Base-by-base conservation (phyloP, 2,113 vertebrate species). In the Nipponia nippon region DNA sequence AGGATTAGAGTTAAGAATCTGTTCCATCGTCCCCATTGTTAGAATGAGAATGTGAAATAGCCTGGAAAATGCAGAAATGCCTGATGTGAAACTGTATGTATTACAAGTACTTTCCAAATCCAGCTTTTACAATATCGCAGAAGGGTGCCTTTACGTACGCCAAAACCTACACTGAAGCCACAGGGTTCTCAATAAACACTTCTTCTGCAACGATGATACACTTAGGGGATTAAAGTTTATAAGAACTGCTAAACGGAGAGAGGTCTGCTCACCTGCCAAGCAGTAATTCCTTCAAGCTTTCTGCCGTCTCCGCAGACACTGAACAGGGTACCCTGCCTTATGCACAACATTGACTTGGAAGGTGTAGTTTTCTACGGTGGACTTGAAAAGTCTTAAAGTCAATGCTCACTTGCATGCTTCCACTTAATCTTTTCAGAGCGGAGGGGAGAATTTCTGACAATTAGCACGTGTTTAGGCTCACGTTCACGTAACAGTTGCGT, bases 101-200 rank as follows among this genome's bases (percentile, higher is more conserved):
- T 69, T 66, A 62, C 53, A 63, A 69, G 29, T 15, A 30, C 32
- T 95, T 89, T 86, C 72, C 71, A 96, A 95, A 91, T 36, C 46
- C 77, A 91, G 84, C 80, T 95, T 96, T 87, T 81, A 70, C 6
- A 46, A 47, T 70, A 95, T 89, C 20, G 6, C 50, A 91, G 83
- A 87, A 75, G 38, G 93, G 81, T 81, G 88, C 53, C 36, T 69
- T 82, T 30, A 53, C 18, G 7, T 17, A 34, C 72, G 63, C 76
- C 94, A 95, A 92, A 85, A 76, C 65, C 72, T 73, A 84, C 55
- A 40, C n/a, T 5, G 15, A 93, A 84, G 69, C 53, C 67, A 63
- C 56, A 61, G 87, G 32, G 81, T 93, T 82, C 82, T 95, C 89
- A 79, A 95, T 93, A 95, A 95, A 83, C 85, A 82, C 90, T 55